Percentiles rank a stretch among this genome's conserved stretches.
These are phyloP conservation scores for Mystacides longicornis DNA, from an alignment of 2,888 invertebrate species.

Conservation along the genomic window DNA sequence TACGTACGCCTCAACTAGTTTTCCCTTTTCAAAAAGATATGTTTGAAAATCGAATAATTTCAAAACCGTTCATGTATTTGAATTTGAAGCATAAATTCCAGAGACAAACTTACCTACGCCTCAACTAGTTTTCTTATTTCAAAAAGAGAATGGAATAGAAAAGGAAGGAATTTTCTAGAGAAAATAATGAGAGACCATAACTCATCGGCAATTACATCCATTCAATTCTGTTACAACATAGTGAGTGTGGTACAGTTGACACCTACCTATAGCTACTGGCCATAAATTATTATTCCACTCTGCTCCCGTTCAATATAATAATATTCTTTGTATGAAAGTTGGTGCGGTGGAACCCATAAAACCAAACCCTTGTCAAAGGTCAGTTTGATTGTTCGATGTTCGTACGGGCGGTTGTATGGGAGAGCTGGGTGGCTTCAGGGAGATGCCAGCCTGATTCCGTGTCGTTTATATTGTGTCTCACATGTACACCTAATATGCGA, in stretches of 20 bases:
- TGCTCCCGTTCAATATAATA: background rate
- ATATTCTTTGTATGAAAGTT: background rate
- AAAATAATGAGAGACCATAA: background rate
- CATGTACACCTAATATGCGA: too few relatives aligned
- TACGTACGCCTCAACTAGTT: too few relatives aligned
- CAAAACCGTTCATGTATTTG: too few relatives aligned
- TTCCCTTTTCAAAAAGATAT: too few relatives aligned
- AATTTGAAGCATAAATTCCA: too few relatives aligned
- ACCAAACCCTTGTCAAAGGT: conserved; percentile 2
- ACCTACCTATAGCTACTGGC: too few relatives aligned
- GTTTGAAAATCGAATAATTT: too few relatives aligned
- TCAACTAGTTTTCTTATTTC: too few relatives aligned
- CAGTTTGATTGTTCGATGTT: conserved; percentile 1
- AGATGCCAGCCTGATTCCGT: background rate
- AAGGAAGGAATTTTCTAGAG: background rate
- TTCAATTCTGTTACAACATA: background rate
- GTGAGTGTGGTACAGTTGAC: too few relatives aligned
- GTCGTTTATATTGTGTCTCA: background rate
- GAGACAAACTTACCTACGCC: too few relatives aligned
- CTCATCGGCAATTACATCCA: background rate
- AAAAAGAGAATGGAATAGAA: too few relatives aligned
- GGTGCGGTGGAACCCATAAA: background rate
- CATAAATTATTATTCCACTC: background rate
- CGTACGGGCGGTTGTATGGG: background rate
- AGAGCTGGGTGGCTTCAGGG: background rate